phyloP scores from a whole-genome alignment of 2,113 vertebrate genomes.

The Daubentonia madagascariensis region DNA sequence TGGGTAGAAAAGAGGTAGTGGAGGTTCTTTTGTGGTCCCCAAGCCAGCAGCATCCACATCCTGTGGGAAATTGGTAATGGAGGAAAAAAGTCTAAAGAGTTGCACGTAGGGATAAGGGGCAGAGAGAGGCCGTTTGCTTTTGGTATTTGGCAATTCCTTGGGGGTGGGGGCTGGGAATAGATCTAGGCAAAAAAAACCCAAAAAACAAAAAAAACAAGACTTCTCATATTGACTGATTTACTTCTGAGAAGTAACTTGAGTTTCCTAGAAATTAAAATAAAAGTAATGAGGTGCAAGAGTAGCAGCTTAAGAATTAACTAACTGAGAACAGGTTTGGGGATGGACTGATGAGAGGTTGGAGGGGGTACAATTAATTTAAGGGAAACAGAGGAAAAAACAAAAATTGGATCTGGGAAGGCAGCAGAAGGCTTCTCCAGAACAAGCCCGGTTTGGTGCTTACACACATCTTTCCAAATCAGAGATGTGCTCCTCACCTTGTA shows the following conservation, averaged over 20 bases:
- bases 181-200: background rate
- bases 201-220: no score
- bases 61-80: background rate
- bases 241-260: background rate
- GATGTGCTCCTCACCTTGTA: slow-evolving; percentile 87
- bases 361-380: background rate
- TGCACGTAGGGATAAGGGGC: no score
- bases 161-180: no score
- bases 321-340: background rate
- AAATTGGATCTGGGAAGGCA: background rate
- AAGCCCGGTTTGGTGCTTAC: accelerated
- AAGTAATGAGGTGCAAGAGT: background rate
- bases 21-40: background rate
- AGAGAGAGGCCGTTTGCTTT: background rate
- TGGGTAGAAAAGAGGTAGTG: background rate
- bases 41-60: background rate
- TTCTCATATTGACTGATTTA: background rate
- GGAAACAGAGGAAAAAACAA: background rate
- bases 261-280: background rate
- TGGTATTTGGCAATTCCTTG: background rate
- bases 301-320: background rate
- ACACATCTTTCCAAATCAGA: background rate
- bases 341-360: no score
- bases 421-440: no score
- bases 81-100: background rate